Evolutionary conservation across 2,888 invertebrate genomes (phyloP).

Genomic region (Cheilosia grossa): DNA sequence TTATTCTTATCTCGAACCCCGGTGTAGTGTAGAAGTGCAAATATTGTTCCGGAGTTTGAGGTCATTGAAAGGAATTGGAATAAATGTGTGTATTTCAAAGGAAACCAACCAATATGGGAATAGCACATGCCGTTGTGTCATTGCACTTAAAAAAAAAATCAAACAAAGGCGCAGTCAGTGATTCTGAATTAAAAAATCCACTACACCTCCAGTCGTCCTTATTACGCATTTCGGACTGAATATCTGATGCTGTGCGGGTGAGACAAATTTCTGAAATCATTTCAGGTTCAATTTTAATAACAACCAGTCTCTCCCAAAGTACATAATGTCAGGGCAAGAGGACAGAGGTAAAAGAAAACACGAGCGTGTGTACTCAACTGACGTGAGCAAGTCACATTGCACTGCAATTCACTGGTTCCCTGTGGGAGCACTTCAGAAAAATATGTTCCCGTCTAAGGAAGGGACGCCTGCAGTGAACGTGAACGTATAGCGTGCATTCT

Average conservation of each 20-base stretch:
- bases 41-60: too few relatives aligned
- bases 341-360: slow-evolving; percentile 18
- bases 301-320: slow-evolving; percentile 45
- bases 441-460: slow-evolving; percentile 31
- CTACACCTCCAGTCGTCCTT: background rate
- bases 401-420: slow-evolving; percentile 24
- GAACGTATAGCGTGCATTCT: slow-evolving; percentile 59
- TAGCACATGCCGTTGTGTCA: too few relatives aligned
- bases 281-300: slow-evolving; percentile 70
- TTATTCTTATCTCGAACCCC: too few relatives aligned
- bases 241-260: background rate
- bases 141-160: too few relatives aligned
- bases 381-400: slow-evolving; percentile 68
- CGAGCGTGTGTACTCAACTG: background rate
- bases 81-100: too few relatives aligned
- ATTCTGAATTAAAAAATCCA: too few relatives aligned
- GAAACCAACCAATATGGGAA: too few relatives aligned
- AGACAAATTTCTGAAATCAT: slow-evolving; percentile 49
- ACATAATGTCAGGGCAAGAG: slow-evolving; percentile 11
- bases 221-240: slow-evolving; percentile 23
- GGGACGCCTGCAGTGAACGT: slow-evolving; percentile 18
- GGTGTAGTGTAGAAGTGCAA: too few relatives aligned
- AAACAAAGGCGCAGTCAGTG: too few relatives aligned
- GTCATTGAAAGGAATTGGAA: too few relatives aligned
- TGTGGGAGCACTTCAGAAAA: slow-evolving; percentile 70